Evolutionary conservation across 2,888 invertebrate species (phyloP).

Genomic region (Palloptera scutellata): DNA sequence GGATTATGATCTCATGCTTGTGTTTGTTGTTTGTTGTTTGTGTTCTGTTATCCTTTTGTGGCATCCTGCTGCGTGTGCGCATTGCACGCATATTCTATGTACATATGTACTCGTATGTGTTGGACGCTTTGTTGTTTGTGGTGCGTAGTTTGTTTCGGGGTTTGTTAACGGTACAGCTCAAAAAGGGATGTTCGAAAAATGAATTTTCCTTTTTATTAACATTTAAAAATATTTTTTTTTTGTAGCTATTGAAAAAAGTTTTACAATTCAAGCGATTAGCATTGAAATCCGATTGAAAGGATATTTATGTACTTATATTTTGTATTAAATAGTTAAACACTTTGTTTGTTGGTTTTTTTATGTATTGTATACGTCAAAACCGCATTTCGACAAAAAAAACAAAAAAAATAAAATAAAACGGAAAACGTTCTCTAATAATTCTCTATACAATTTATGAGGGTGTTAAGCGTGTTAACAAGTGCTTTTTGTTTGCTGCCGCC

Average conservation of each 20-base stretch:
- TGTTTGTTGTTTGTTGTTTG: conserved; percentile 31
- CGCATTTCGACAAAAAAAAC: no score
- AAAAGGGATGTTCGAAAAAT: conserved; percentile 28
- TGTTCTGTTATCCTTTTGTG: conserved; percentile 28
- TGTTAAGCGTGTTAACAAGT: conserved; percentile 30
- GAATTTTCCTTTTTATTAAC: conserved; percentile 32
- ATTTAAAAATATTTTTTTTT: conserved; percentile 31
- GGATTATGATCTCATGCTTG: conserved; percentile 54
- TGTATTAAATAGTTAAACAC: conserved; percentile 35
- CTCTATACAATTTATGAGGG: conserved; percentile 25
- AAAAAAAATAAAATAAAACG: no score
- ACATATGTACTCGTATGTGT: conserved; percentile 37
- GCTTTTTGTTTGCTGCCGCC: conserved; percentile 33
- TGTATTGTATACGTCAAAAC: no score
- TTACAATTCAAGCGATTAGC: conserved; percentile 53
- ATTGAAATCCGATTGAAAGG: conserved; percentile 57
- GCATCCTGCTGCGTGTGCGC: conserved; percentile 51
- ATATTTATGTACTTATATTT: conserved; percentile 40
- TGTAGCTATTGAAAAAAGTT: conserved; percentile 19
- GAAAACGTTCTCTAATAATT: background rate
- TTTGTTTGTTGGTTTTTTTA: conserved; percentile 19
- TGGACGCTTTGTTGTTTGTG: conserved; percentile 14
- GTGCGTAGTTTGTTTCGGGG: conserved; percentile 37
- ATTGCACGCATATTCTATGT: conserved; percentile 31
- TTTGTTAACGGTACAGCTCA: conserved; percentile 30